These are phyloP conservation scores for Poliocrania exsul DNA, from an alignment of 2,797 vertebrate genomes.

Conservation along the genomic window DNA sequence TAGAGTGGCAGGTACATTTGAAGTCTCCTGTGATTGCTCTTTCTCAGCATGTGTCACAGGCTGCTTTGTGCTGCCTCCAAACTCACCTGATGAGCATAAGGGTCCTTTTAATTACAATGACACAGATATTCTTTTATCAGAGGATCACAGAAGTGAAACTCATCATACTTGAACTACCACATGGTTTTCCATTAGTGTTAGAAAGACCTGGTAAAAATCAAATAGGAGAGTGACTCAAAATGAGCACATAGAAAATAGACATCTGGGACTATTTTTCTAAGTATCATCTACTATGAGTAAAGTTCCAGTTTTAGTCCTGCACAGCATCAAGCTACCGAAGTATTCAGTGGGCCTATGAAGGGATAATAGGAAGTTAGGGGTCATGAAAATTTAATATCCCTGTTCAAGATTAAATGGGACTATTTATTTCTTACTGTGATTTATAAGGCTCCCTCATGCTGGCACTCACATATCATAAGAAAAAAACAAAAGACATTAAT, in stretches of 20 bases:
- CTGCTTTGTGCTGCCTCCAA: not conserved
- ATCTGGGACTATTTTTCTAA: not conserved
- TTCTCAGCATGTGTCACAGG: not conserved
- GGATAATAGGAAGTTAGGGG: not conserved
- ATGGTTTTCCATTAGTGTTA: not conserved
- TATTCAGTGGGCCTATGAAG: not conserved
- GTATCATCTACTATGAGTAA: not conserved
- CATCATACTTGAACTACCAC: not conserved
- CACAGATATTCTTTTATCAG: not conserved
- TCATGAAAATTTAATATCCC: not conserved
- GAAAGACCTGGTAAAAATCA: not conserved
- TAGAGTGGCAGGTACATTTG: not conserved
- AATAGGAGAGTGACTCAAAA: not conserved
- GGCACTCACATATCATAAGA: not conserved
- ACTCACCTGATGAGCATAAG: not conserved
- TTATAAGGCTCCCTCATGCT: not conserved
- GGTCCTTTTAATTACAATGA: not conserved
- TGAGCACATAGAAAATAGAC: not conserved
- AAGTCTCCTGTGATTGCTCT: not conserved
- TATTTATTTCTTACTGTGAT: conserved; percentile 15
- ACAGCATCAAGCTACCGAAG: not conserved
- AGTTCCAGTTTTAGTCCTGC: not conserved
- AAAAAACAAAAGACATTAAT: not conserved
- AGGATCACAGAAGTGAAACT: not conserved
- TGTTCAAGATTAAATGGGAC: not conserved